Evolutionary conservation across 2,113 vertebrate genomes (phyloP).

Genomic region (Noturus placidus): DNA sequence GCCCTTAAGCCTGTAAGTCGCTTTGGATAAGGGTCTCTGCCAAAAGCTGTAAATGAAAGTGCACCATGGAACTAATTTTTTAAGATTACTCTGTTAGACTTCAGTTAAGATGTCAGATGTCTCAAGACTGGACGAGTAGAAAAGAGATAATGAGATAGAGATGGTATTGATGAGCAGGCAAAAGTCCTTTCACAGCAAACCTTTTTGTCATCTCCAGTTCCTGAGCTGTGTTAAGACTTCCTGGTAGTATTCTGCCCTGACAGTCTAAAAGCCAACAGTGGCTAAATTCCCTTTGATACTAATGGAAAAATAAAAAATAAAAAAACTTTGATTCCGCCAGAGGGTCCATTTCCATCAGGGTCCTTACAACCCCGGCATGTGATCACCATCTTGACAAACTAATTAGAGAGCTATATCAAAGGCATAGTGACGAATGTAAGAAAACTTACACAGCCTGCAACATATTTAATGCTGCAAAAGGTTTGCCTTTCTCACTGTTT

Average conservation of each 20-base stretch:
- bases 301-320: background rate
- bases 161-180: background rate
- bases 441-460: background rate
- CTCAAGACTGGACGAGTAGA: background rate
- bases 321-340: slow-evolving; percentile 33
- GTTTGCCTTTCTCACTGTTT: background rate
- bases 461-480: slow-evolving; percentile 8
- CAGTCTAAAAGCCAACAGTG: slow-evolving; percentile 26
- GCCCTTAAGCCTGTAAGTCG: no score
- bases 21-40: no score
- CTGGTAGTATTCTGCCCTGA: background rate
- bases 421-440: background rate
- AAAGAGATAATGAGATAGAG: slow-evolving; percentile 12
- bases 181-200: background rate
- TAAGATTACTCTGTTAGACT: background rate
- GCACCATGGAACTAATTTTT: background rate
- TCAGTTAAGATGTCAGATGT: background rate
- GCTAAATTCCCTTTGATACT: slow-evolving; percentile 19
- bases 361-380: background rate
- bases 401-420: slow-evolving; percentile 41
- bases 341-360: slow-evolving; percentile 14
- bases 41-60: no score
- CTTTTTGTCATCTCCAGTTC: slow-evolving; percentile 14
- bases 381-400: slow-evolving; percentile 42
- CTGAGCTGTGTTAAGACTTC: background rate